Conservation (phyloP, 2,888 invertebrate species). For the Ectemnius cavifrons region DNA sequence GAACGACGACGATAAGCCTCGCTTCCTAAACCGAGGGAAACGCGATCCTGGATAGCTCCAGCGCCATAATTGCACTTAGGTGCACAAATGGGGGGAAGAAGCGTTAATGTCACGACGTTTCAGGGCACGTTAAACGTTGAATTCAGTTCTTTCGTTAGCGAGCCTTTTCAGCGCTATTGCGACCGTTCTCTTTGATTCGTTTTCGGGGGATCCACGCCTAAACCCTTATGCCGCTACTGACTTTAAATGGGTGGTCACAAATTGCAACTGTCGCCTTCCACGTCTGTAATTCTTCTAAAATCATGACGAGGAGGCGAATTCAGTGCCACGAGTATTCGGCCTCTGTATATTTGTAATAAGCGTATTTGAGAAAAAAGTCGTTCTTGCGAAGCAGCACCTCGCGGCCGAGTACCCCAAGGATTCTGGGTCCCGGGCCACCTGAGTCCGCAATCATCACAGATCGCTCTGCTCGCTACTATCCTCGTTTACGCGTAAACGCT, state of each 20-base stretch:
- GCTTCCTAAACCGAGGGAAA: conserved; percentile 4
- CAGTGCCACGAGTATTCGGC: not conserved
- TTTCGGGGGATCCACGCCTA: not conserved
- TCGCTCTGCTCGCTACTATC: not conserved
- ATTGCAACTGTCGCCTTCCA: not conserved
- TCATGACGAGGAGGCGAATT: no score
- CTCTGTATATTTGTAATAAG: conserved; percentile 50
- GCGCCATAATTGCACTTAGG: conserved; percentile 51
- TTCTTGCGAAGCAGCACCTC: conserved; percentile 21
- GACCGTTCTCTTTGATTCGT: not conserved
- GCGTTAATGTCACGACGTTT: conserved; percentile 64
- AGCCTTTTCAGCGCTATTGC: conserved; percentile 12
- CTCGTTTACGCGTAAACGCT: not conserved
- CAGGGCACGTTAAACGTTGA: conserved; percentile 37
- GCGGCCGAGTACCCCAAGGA: conserved; percentile 33
- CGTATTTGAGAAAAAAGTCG: conserved; percentile 50
- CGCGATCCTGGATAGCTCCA: conserved; percentile 28
- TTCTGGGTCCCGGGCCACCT: conserved; percentile 11
- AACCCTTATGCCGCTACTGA: not conserved
- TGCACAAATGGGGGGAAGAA: conserved; percentile 69
- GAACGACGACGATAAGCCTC: not conserved
- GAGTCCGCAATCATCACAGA: not conserved
- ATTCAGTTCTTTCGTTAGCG: not conserved
- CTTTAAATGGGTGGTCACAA: not conserved
- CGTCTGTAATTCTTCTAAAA: no score